Evolutionary conservation across 2,113 vertebrate species (phyloP), one percentile per base, ranked within the genome.

Genomic region (Poeciliopsis prolifica): DNA sequence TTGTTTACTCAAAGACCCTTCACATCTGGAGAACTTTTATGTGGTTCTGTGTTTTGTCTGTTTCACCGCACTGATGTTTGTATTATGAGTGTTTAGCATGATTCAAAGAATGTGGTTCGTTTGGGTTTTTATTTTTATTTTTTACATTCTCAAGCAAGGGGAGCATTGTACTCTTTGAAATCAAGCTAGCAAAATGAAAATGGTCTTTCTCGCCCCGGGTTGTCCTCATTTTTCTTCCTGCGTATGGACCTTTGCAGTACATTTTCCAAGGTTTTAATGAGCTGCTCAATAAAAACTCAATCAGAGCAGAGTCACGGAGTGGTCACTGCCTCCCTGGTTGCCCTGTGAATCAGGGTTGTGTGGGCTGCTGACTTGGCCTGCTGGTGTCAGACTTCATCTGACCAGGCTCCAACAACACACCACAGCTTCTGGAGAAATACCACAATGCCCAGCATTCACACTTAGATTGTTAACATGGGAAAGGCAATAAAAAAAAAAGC

Each of bases 401-500:
- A 88, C 73, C 69, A 51, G 69, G 40, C 70, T 85, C 85, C 90
- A 89, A 64, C 62, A 85, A 74, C 78, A 90, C 89, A 86, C 90
- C 81, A 78, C 84, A 89, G 83, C 82, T 86, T 85, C 65, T 83
- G 84, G n/a, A 69, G 85, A 87, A 92, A 89, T 84, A 82, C 90
- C 88, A 92, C 92, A 94, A 86, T 92, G 89, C 86, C 64, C 61
- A 61, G 82, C 90, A 93, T 94, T 93, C 89, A 93, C 88, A 51
- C 70, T 80, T 58, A 65, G 81, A 86, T 84, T 91, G 84, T 89
- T 88, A 86, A 86, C 66, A 78, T 82, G 72, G 31, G 80, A 78
- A 70, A 69, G 77, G 77, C 28, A 6, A 10, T 2, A 29, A 37
- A 37, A 37, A 75, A 91, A 88, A 81, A 72, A 84, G 78, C 71